Percentiles rank a stretch among this genome's conserved stretches.
These are phyloP conservation scores for Odontothrips loti DNA, from an alignment of 2,888 invertebrate species.

Conservation along the genomic window DNA sequence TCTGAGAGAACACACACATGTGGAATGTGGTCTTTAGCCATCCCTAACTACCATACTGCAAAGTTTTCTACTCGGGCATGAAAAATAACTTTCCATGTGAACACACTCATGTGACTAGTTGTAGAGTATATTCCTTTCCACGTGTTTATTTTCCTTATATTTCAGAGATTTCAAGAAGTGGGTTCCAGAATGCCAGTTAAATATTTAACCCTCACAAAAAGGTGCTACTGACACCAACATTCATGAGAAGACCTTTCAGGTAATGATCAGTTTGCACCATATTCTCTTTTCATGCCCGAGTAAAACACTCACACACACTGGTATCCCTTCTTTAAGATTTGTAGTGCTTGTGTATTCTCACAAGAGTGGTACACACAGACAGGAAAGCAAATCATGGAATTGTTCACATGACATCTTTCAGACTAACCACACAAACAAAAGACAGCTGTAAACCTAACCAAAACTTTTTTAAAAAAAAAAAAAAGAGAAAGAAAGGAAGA, in stretches of 20 bases:
- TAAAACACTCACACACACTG: not conserved
- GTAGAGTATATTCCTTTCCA: too few species aligned
- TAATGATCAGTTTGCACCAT: too few species aligned
- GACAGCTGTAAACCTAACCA: not conserved
- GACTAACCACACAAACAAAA: conserved; percentile 22
- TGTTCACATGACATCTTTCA: conserved; percentile 14
- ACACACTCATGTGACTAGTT: too few species aligned
- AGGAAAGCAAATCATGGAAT: not conserved
- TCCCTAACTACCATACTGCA: not conserved
- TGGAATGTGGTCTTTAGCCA: conserved; percentile 15
- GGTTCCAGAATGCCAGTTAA: too few species aligned
- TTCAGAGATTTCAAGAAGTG: too few species aligned
- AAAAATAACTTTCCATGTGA: not conserved
- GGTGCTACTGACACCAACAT: too few species aligned
- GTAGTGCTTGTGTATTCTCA: conserved; percentile 16
- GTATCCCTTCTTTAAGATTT: not conserved
- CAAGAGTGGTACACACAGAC: not conserved
- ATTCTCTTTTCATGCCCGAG: conserved; percentile 2
- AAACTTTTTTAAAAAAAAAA: not conserved
- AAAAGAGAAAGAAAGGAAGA: not conserved
- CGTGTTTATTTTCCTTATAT: too few species aligned
- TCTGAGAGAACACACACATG: conserved; percentile 17
- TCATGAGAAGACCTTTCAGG: too few species aligned
- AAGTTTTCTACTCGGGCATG: not conserved
- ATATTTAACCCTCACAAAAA: too few species aligned